Evolutionary conservation across 2,888 invertebrate genomes (phyloP).

Genomic region (Chloroclystis v-ata): DNA sequence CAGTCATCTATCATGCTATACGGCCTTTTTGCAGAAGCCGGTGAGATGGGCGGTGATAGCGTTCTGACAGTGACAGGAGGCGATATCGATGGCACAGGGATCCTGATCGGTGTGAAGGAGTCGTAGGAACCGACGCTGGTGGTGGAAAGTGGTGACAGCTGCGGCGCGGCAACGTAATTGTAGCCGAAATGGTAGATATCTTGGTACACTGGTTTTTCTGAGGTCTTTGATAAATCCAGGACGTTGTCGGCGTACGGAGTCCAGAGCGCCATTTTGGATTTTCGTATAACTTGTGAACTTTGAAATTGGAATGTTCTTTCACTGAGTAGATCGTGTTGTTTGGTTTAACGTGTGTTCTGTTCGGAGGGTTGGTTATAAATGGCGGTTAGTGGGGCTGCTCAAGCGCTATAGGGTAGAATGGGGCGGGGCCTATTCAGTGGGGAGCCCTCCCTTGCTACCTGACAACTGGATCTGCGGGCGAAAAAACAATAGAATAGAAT

Average conservation of each 20-base stretch:
- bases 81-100: neutral
- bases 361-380: constrained; percentile 30
- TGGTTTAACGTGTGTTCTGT: constrained; percentile 16
- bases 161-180: constrained; percentile 30
- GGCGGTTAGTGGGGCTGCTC: constrained; percentile 27
- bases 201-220: constrained; percentile 14
- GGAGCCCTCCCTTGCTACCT: constrained; percentile 23
- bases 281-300: neutral
- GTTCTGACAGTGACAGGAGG: constrained; percentile 6
- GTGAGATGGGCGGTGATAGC: constrained; percentile 40
- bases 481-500: too few species aligned
- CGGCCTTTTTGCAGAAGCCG: constrained; percentile 26
- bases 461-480: constrained; percentile 28
- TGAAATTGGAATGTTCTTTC: neutral
- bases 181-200: constrained; percentile 29
- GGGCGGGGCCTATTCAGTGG: constrained; percentile 28
- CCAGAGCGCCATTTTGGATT: constrained; percentile 54
- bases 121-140: constrained; percentile 38
- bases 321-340: neutral
- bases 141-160: constrained; percentile 38
- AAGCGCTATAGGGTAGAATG: constrained; percentile 28
- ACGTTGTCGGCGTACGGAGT: constrained; percentile 57
- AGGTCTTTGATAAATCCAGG: constrained; percentile 46
- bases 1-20: constrained; percentile 35
- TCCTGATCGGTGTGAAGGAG: constrained; percentile 18